Conservation (phyloP, 2,888 invertebrate genomes). For the Tinea pellionella region DNA sequence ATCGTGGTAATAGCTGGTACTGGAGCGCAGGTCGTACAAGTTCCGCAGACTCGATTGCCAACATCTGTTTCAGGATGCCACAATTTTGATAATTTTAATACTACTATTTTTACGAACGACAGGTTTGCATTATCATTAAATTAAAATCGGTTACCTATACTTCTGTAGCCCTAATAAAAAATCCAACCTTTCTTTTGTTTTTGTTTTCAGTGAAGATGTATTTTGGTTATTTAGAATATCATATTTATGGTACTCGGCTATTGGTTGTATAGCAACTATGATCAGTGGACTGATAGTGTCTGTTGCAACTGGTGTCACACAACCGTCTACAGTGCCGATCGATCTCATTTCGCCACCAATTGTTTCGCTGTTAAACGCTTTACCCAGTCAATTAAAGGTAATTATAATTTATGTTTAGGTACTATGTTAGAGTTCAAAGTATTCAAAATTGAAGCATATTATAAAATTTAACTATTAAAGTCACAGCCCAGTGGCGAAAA, state of each 20-base stretch:
- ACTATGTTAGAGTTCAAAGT: neutral
- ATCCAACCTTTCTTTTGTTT: neutral
- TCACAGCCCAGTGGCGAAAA: too few relatives aligned
- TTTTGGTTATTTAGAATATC: conserved; percentile 79
- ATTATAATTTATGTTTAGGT: conserved; percentile 2
- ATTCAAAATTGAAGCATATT: too few relatives aligned
- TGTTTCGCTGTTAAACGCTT: conserved; percentile 58
- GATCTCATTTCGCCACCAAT: conserved; percentile 77
- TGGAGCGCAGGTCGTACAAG: conserved; percentile 73
- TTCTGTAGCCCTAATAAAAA: neutral
- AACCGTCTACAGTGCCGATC: conserved; percentile 73
- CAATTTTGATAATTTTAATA: conserved; percentile 41
- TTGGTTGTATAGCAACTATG: conserved; percentile 81
- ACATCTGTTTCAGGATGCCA: conserved; percentile 66
- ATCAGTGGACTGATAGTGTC: conserved; percentile 80
- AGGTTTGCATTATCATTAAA: too few relatives aligned
- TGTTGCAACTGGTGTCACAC: conserved; percentile 71
- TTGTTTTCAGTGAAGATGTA: conserved; percentile 24
- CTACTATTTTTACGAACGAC: conserved; percentile 14
- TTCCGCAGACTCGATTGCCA: conserved; percentile 45
- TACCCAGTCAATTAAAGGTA: conserved; percentile 61
- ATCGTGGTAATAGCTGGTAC: conserved; percentile 74
- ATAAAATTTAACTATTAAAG: too few relatives aligned
- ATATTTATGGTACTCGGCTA: conserved; percentile 90
- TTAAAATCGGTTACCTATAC: neutral